These are phyloP conservation scores for Eucera pruinosa DNA, from an alignment of 2,888 invertebrate genomes.

Conservation along the genomic window DNA sequence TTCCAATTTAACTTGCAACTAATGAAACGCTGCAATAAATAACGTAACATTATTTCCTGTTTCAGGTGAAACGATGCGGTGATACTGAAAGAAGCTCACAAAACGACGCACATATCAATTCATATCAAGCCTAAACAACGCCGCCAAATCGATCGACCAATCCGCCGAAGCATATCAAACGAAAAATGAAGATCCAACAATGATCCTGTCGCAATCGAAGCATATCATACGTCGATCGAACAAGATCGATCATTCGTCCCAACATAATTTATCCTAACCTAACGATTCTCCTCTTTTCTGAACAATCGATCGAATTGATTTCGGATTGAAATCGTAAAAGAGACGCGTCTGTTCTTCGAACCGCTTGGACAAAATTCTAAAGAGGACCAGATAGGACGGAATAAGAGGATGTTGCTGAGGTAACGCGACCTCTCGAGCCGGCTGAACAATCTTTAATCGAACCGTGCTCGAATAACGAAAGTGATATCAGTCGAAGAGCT, in stretches of 20 bases:
- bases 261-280: background rate
- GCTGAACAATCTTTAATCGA: conserved; percentile 66
- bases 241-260: conserved; percentile 30
- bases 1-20: too few species aligned
- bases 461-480: conserved; percentile 57
- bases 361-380: conserved; percentile 12
- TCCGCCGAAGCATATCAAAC: conserved; percentile 19
- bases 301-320: background rate
- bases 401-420: conserved; percentile 79
- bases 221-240: conserved; percentile 40
- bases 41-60: conserved; percentile 8
- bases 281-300: background rate
- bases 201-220: conserved; percentile 16
- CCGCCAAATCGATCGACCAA: conserved; percentile 1
- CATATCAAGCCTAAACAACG: conserved; percentile 35
- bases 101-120: conserved; percentile 57
- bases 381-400: conserved; percentile 26
- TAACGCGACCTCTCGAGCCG: conserved; percentile 76
- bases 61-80: conserved; percentile 64
- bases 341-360: too few species aligned
- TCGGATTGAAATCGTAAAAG: too few species aligned
- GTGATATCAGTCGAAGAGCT: conserved; percentile 46
- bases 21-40: too few species aligned
- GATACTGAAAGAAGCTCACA: conserved; percentile 23
- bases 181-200: conserved; percentile 30